Percentiles rank a stretch among this genome's conserved stretches.
Conservation (phyloP, 1,140 invertebrate genomes). For the Thaumatotibia leucotreta region DNA sequence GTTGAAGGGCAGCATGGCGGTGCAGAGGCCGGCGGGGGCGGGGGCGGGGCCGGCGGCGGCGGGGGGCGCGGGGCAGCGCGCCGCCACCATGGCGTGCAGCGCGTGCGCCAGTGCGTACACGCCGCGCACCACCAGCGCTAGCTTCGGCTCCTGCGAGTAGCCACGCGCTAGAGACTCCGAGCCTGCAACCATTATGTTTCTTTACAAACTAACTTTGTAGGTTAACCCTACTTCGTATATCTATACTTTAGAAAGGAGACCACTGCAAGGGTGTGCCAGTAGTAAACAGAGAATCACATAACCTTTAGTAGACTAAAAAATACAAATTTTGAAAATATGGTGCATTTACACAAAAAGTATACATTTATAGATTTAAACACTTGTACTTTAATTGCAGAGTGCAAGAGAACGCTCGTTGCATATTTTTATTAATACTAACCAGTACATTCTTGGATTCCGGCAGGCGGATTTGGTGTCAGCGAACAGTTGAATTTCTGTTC, state of each 20-base stretch:
- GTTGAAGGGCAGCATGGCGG: slow-evolving; percentile 82
- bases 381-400: too few species aligned
- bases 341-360: too few species aligned
- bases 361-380: too few species aligned
- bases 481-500: slow-evolving; percentile 34
- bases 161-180: slow-evolving; percentile 33
- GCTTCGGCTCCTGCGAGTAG: slow-evolving; percentile 89
- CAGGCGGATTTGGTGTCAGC: neutral
- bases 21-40: slow-evolving; percentile 75
- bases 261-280: too few species aligned
- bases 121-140: slow-evolving; percentile 93
- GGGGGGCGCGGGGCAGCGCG: slow-evolving; percentile 77
- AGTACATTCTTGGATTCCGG: slow-evolving; percentile 2
- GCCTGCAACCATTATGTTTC: too few species aligned
- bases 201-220: too few species aligned
- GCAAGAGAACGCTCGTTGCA: neutral
- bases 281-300: too few species aligned
- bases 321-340: too few species aligned
- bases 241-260: too few species aligned
- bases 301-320: too few species aligned
- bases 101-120: slow-evolving; percentile 92
- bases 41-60: too few species aligned
- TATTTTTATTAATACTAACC: slow-evolving; percentile 4
- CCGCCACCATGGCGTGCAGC: slow-evolving; percentile 79
- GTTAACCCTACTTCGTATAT: too few species aligned